phyloP scores from a whole-genome alignment of 2,888 invertebrate genomes.

The Cheilosia soror region DNA sequence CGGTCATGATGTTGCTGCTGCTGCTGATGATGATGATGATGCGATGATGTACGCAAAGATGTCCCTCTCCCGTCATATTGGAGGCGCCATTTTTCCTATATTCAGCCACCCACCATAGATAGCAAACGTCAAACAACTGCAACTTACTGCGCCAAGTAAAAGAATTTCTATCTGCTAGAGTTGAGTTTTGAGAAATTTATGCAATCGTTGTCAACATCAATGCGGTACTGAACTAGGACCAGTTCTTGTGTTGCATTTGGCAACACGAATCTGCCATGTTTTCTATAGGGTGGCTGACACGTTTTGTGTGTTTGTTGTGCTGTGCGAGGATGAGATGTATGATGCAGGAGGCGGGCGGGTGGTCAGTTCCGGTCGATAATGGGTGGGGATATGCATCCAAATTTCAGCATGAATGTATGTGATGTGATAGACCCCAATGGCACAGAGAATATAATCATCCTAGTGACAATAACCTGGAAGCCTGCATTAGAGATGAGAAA shows the following conservation, averaged over 20 bases:
- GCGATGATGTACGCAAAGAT: conserved; percentile 71
- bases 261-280: conserved; percentile 73
- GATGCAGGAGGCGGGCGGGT: conserved; percentile 43
- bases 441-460: conserved; percentile 37
- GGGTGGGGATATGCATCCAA: conserved; percentile 49
- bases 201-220: conserved; percentile 70
- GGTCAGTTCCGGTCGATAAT: conserved; percentile 40
- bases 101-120: conserved; percentile 59
- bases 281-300: conserved; percentile 66
- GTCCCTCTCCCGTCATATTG: conserved; percentile 39
- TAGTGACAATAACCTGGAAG: conserved; percentile 69
- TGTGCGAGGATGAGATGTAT: conserved; percentile 20
- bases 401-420: conserved; percentile 62
- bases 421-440: conserved; percentile 30
- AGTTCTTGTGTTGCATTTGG: conserved; percentile 69
- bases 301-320: conserved; percentile 43
- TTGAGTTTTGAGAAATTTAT: conserved; percentile 71
- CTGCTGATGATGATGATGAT: conserved; percentile 48
- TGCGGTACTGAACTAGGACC: conserved; percentile 35
- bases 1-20: conserved; percentile 34
- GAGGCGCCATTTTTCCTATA: conserved; percentile 62
- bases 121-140: conserved; percentile 69
- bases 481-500: conserved; percentile 54
- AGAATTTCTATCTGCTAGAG: conserved; percentile 51
- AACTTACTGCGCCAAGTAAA: conserved; percentile 55